Evolutionary conservation across 2,888 invertebrate genomes (phyloP).

Genomic region (Andrena trimmerana): DNA sequence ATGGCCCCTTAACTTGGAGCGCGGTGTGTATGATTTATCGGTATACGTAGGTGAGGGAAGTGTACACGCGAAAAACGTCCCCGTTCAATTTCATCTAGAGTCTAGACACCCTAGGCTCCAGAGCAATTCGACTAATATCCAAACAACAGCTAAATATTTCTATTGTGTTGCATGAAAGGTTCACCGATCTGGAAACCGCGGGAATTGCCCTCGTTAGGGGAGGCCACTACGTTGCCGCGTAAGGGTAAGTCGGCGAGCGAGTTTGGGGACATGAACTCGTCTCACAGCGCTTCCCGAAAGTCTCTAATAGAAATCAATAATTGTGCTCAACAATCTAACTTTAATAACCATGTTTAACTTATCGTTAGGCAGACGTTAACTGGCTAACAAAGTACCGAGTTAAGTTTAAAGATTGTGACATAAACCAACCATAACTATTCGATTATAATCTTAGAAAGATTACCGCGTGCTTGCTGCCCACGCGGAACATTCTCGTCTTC

Average conservation of each 20-base stretch:
- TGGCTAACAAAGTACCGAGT: slow-evolving; percentile 59
- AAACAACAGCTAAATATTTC: too few species aligned
- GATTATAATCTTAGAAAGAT: slow-evolving; percentile 53
- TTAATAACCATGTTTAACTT: slow-evolving; percentile 85
- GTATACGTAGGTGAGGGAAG: too few species aligned
- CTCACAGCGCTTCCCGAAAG: slow-evolving; percentile 87
- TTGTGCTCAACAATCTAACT: slow-evolving; percentile 84
- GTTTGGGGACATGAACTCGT: slow-evolving; percentile 85
- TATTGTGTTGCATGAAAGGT: slow-evolving; percentile 87
- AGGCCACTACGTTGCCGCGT: slow-evolving; percentile 88
- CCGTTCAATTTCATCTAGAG: too few species aligned
- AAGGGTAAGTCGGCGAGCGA: slow-evolving; percentile 86
- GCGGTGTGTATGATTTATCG: too few species aligned
- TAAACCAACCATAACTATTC: slow-evolving; percentile 58
- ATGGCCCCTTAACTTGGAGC: too few species aligned
- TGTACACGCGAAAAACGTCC: too few species aligned
- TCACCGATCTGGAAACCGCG: slow-evolving; percentile 99
- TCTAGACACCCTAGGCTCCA: too few species aligned
- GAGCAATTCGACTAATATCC: too few species aligned
- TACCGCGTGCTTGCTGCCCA: slow-evolving; percentile 61
- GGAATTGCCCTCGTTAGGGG: slow-evolving; percentile 89
- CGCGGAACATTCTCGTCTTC: slow-evolving; percentile 51
- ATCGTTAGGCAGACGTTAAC: slow-evolving; percentile 71
- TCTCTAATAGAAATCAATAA: slow-evolving; percentile 87
- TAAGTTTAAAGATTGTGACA: slow-evolving; percentile 60